Conservation (phyloP, 2,888 invertebrate species). For the Teleiodes luculella region DNA sequence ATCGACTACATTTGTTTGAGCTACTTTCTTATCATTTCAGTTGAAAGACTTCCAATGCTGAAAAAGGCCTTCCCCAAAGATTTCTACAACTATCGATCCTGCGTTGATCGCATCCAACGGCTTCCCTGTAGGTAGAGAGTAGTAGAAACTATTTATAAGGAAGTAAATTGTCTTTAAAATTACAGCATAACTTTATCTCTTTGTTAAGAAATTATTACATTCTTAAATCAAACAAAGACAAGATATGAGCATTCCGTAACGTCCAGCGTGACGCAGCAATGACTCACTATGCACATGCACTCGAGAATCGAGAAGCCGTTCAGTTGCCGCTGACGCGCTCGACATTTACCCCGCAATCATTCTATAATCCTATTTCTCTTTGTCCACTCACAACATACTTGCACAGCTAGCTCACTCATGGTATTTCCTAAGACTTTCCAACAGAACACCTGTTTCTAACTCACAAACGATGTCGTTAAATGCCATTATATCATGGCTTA, state of each 20-base stretch:
- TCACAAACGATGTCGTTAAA: constrained; percentile 39
- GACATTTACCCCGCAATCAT: constrained; percentile 26
- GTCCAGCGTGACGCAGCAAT: constrained; percentile 2
- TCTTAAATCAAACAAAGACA: not conserved
- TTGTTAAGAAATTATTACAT: not conserved
- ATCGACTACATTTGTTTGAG: no score
- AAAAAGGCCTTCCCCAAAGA: no score
- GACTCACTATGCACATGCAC: constrained; percentile 27
- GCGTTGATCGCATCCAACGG: no score
- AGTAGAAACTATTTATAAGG: no score
- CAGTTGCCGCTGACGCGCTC: constrained; percentile 27
- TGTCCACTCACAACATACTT: constrained; percentile 25
- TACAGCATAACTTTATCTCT: no score
- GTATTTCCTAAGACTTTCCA: constrained; percentile 41
- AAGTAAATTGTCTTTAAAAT: no score
- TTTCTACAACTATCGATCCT: no score
- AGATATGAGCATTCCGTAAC: not conserved
- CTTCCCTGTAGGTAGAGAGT: no score
- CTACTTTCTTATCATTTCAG: no score
- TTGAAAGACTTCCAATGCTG: no score
- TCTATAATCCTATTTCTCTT: constrained; percentile 32
- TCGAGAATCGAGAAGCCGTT: constrained; percentile 12
- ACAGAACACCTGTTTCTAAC: constrained; percentile 48
- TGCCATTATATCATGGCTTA: constrained; percentile 47
- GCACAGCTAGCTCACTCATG: constrained; percentile 5